phyloP scores from a whole-genome alignment of 2,888 invertebrate genomes.

The Lamellibrachia columna region DNA sequence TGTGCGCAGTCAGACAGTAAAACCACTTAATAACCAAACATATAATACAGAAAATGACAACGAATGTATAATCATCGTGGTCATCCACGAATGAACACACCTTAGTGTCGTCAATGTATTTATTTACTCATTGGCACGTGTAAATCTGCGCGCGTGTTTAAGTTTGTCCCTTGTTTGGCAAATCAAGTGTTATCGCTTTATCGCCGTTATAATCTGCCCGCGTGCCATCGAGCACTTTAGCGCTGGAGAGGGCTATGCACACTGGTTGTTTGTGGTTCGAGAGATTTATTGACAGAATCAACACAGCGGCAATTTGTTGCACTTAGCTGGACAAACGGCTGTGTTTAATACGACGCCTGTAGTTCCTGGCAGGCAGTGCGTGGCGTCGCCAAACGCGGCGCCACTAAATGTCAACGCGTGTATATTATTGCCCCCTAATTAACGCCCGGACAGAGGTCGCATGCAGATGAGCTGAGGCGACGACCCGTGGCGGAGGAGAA shows the following conservation, averaged over 20 bases:
- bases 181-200: conserved; percentile 8
- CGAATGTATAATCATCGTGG: neutral
- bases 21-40: neutral
- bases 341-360: neutral
- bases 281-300: conserved; percentile 9
- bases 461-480: neutral
- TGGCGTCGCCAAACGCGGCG: neutral
- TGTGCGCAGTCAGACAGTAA: neutral
- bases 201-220: neutral
- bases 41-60: neutral
- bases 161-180: conserved; percentile 1
- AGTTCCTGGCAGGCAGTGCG: neutral
- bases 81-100: neutral
- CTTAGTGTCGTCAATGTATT: neutral
- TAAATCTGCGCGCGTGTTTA: neutral
- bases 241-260: neutral
- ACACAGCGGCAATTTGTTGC: conserved; percentile 9
- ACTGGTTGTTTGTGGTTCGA: neutral
- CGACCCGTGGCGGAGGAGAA: neutral
- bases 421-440: neutral
- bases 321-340: neutral
- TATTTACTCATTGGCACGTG: conserved; percentile 3
- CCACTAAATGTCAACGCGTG: conserved; percentile 9
- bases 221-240: neutral
- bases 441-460: neutral